Base-by-base conservation (phyloP, 2,113 vertebrate genomes). In the Beaufortia kweichowensis region DNA sequence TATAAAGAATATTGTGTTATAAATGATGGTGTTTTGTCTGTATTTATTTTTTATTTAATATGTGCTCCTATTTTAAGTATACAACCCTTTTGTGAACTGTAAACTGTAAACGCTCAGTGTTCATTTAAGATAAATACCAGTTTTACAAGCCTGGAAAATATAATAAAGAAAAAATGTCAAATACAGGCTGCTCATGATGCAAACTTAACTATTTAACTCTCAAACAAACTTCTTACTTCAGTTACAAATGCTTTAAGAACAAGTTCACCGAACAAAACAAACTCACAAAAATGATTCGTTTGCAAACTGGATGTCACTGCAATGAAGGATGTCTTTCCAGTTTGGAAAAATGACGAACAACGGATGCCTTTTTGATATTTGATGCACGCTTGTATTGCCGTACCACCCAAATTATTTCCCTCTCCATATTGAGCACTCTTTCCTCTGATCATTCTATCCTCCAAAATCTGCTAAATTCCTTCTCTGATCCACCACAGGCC, bases 311-410 rank as follows among this genome's bases (percentile, higher is more conserved):
- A 53, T 9, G 7, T n/a, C n/a, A 53, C 48, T 17, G 15, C 15
- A 9, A 53, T 53, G 48, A 75, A 50, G 1, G 39, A 60, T 7
- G 28, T 59, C 62, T 56, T 24, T 59, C 15, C 39, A 64, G 19
- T 70, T 76, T 70, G 74, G 55, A 57, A 74, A 46, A 75, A 68
- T 71, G 41, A 70, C 31, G 68, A 81, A 79, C 79, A 57, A 79
- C 80, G 84, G 81, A 83, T 77, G 74, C 63, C 69, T 75, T 81
- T 82, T 79, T 88, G 81, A 85, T 84, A 85, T 87, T 83, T 85
- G 84, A 84, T 71, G 76, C 63, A 79, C 80, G 61, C 61, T 73
- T 72, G 55, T 81, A 76, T 63, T 76, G 57, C 73, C 65, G 67
- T 77, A 87, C 83, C 78, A 72, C 48, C 77, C 81, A 76, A 85